Conservation (phyloP, 2,888 invertebrate genomes). For the Megastigmus dorsalis region DNA sequence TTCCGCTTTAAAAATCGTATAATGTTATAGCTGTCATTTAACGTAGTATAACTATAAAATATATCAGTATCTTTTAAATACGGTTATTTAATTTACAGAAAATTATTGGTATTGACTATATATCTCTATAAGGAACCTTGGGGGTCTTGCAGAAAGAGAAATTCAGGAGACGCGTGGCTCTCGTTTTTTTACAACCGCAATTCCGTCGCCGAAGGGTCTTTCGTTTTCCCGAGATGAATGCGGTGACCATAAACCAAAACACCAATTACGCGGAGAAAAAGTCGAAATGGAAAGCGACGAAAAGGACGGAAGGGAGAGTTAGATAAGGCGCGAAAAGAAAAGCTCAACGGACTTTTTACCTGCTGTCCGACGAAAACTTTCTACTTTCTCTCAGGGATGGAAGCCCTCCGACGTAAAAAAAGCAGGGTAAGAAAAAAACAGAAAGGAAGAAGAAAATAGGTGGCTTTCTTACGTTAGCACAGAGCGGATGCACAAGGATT, state of each 20-base stretch:
- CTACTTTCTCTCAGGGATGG: slow-evolving; percentile 58
- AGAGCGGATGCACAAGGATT: not conserved
- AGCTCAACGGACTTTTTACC: slow-evolving; percentile 49
- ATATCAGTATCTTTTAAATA: too few species aligned
- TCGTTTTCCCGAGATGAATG: slow-evolving; percentile 58
- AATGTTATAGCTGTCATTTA: too few species aligned
- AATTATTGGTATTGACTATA: too few species aligned
- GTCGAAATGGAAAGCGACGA: not conserved
- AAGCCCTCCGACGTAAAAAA: slow-evolving; percentile 9
- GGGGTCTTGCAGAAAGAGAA: slow-evolving; percentile 9
- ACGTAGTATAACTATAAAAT: too few species aligned
- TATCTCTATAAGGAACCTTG: too few species aligned
- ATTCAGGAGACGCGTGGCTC: slow-evolving; percentile 24
- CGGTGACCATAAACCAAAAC: slow-evolving; percentile 56
- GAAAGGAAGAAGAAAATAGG: slow-evolving; percentile 30
- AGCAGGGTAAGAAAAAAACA: slow-evolving; percentile 25
- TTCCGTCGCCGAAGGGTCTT: slow-evolving; percentile 55
- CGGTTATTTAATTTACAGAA: too few species aligned
- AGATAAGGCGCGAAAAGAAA: slow-evolving; percentile 35
- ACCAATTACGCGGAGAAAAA: slow-evolving; percentile 57
- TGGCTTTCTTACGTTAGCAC: not conserved
- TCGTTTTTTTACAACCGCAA: slow-evolving; percentile 55
- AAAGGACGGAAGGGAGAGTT: too few species aligned
- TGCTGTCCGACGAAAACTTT: slow-evolving; percentile 57
- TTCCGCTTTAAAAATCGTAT: too few species aligned